Conservation (phyloP, 2,113 vertebrate genomes). For the Microtus oregoni region DNA sequence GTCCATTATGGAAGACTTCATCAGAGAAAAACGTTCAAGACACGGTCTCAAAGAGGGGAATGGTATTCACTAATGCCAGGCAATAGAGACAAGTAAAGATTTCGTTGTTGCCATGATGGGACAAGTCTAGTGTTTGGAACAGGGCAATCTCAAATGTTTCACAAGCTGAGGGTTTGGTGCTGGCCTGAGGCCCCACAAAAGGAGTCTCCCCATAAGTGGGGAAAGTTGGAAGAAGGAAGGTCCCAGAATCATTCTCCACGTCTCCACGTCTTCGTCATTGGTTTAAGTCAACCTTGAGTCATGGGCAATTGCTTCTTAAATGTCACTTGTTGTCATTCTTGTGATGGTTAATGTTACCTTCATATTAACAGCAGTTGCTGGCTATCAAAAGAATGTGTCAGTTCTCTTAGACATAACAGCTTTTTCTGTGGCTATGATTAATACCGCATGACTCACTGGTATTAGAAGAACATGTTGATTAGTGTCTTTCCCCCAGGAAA, state of each 20-base stretch:
- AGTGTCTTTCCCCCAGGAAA: not conserved
- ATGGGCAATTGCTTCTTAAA: not conserved
- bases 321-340: constrained; percentile 25
- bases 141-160: not conserved
- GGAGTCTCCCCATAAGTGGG: not conserved
- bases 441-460: constrained; percentile 56
- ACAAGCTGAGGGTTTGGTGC: not conserved
- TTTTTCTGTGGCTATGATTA: constrained; percentile 62
- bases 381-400: constrained; percentile 48
- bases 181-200: not conserved
- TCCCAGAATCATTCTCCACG: not conserved
- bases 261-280: not conserved
- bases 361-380: not conserved
- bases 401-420: constrained; percentile 53
- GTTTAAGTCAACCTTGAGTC: constrained; percentile 23
- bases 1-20: not conserved
- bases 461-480: constrained; percentile 31
- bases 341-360: constrained; percentile 2
- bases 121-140: not conserved
- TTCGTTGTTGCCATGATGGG: not conserved
- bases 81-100: not conserved
- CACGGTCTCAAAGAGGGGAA: not conserved
- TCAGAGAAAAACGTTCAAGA: not conserved
- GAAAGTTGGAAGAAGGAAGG: not conserved
- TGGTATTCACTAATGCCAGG: not conserved